Evolutionary conservation across 2,797 vertebrate species (phyloP).

Genomic region (Tolypeutes matacus): DNA sequence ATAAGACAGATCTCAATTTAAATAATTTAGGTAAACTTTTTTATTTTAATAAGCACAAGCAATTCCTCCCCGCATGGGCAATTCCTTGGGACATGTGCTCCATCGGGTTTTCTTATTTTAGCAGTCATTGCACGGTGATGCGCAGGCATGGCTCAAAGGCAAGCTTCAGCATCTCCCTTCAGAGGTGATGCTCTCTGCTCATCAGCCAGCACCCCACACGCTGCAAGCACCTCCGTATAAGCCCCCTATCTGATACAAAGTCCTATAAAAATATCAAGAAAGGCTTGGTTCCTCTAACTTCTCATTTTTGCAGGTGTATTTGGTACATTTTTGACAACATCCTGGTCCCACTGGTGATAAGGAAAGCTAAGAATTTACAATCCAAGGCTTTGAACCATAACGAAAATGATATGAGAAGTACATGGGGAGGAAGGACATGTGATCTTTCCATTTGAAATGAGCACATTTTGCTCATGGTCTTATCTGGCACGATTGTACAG

Average conservation of each 20-base stretch:
- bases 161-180: neutral
- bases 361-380: conserved; percentile 73
- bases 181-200: neutral
- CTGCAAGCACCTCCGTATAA: conserved; percentile 24
- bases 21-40: neutral
- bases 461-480: neutral
- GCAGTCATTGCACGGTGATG: neutral
- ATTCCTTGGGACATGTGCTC: neutral
- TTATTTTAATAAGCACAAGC: neutral
- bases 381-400: conserved; percentile 70
- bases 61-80: neutral
- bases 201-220: neutral
- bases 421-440: neutral
- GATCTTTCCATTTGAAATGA: conserved; percentile 5
- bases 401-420: neutral
- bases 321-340: neutral
- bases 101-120: neutral
- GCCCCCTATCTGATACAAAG: conserved; percentile 7
- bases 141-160: neutral
- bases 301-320: neutral
- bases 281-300: conserved; percentile 3
- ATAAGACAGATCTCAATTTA: neutral
- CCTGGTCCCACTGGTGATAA: conserved; percentile 60
- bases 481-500: conserved; percentile 3
- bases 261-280: neutral